phyloP scores from a whole-genome alignment of 2,888 invertebrate species.

The Pseudoips prasinana region DNA sequence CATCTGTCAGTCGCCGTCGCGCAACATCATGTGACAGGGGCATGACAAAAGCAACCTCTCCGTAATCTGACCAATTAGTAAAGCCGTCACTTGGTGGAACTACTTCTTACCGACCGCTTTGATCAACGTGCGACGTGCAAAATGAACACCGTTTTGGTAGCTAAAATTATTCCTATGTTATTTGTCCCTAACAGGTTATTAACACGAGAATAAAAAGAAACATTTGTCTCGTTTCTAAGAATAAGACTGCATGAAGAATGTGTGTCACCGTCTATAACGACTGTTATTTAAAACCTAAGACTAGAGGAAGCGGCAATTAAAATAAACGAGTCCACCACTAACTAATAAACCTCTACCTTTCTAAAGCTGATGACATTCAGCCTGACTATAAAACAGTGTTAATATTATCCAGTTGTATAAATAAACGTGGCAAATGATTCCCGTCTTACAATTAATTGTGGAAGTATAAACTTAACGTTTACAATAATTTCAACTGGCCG shows the following conservation, averaged over 20 bases:
- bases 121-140: constrained; percentile 60
- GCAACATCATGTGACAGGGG: constrained; percentile 36
- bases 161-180: constrained; percentile 55
- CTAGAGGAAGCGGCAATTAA: constrained; percentile 57
- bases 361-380: constrained; percentile 32
- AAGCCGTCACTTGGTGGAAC: constrained; percentile 60
- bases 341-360: constrained; percentile 51
- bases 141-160: constrained; percentile 61
- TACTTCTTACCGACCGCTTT: constrained; percentile 52
- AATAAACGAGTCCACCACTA: constrained; percentile 43
- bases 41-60: constrained; percentile 40
- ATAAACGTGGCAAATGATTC: no score
- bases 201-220: constrained; percentile 48
- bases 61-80: constrained; percentile 71
- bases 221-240: constrained; percentile 47
- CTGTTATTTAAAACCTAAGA: constrained; percentile 50
- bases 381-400: constrained; percentile 18
- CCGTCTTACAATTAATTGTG: no score
- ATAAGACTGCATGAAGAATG: constrained; percentile 49
- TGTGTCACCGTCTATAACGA: constrained; percentile 55
- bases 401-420: neutral
- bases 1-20: constrained; percentile 33
- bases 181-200: constrained; percentile 58
- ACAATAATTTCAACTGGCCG: neutral
- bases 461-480: constrained; percentile 7